Evolutionary conservation across 2,888 invertebrate genomes (phyloP), one percentile per base, ranked within the genome.

Genomic region (Diadegma fenestrale): DNA sequence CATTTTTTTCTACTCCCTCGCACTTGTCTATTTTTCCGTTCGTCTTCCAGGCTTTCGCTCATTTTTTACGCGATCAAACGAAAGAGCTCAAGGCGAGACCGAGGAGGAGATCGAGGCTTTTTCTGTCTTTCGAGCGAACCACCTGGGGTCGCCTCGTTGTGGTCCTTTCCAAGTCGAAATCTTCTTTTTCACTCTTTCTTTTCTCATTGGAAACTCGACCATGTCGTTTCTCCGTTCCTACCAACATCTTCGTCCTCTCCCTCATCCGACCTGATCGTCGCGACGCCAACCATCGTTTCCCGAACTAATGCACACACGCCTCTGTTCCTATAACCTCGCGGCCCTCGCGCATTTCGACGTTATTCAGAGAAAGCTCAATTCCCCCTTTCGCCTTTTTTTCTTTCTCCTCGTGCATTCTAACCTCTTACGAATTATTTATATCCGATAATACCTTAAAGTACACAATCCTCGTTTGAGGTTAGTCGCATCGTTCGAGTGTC

Each of bases 1-100:
- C 8, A 37, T 37, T 22, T 12, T 63, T 48, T 76, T 80, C 41
- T 71, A 61, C 87, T 87, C 86, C 82, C 84, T 84, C 87, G 84
- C 88, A 82, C 84, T 85, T 75, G 86, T 81, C 84, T 71, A 69
- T 69, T 83, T 73, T 51, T 37, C 22, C 68, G 54, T 61, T 83
- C 79, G 51, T 37, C n/a, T 58, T 73, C 45, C 63, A 37, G 37
- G 19, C 41, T 45, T n/a, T 71, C 71, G 72, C 66, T 82, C 80
- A 69, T 73, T 71, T 84, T 75, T 19, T 33, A 48, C n/a, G 54
- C 68, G 66, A 63, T 30, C 41, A 73, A 54, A 51, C 64, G 63
- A 48, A n/a, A n/a, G 64, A 64, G n/a, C 26, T 4, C 30, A 61
- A 73, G 64, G 43, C 0, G 8, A 30, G 33, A 33, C 12, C 48